phyloP scores from a whole-genome alignment of 2,888 invertebrate genomes.

The Xylocampa areola region DNA sequence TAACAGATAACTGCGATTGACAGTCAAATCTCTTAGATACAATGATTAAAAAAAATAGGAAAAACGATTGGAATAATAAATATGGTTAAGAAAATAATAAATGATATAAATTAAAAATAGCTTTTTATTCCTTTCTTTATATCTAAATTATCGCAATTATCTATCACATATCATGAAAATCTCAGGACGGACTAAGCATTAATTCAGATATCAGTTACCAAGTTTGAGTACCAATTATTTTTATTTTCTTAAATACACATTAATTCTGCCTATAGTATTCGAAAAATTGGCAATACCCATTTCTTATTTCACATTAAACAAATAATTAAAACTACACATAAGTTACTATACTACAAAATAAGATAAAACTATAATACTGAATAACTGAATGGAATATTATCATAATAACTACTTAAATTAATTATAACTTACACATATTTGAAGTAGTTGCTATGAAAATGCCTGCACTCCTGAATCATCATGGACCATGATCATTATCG shows the following conservation, averaged over 20 bases:
- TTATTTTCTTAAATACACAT: background rate
- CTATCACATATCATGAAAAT: constrained; percentile 37
- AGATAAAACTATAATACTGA: constrained; percentile 35
- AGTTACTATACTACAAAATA: constrained; percentile 20
- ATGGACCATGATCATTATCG: no score
- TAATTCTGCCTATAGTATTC: background rate
- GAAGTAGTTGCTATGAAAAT: background rate
- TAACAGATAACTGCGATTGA: constrained; percentile 83
- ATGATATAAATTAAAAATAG: constrained; percentile 83
- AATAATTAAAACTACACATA: constrained; percentile 19
- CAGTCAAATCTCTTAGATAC: constrained; percentile 88
- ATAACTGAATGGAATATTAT: constrained; percentile 4
- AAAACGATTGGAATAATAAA: constrained; percentile 89
- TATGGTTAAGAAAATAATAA: constrained; percentile 90
- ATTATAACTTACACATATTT: constrained; percentile 36
- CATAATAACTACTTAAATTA: constrained; percentile 17
- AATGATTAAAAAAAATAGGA: constrained; percentile 88
- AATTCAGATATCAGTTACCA: constrained; percentile 3
- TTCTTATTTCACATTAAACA: background rate
- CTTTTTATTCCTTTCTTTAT: constrained; percentile 53
- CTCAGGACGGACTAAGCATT: constrained; percentile 58
- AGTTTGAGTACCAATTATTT: no score
- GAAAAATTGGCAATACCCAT: constrained; percentile 1
- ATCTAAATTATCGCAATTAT: constrained; percentile 5
- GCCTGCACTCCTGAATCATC: no score